Percentiles rank a stretch among this genome's conserved stretches.
phyloP scores from a whole-genome alignment of 2,113 vertebrate genomes.

The Hymenochirus boettgeri region DNA sequence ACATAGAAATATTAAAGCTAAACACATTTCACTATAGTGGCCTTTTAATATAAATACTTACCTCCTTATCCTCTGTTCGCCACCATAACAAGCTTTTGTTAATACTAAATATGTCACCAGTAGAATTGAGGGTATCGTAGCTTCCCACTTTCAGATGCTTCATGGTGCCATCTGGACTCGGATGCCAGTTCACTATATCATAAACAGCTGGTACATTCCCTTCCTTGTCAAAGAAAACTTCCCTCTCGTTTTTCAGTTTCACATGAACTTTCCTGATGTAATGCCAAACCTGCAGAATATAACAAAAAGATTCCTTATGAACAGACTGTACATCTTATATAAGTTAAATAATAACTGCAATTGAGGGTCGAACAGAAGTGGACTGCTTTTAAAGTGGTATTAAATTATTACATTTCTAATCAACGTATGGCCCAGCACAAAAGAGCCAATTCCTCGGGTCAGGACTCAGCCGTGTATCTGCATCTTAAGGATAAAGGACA shows the following conservation, averaged over 20 bases:
- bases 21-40: too few relatives aligned
- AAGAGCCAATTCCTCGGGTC: too few relatives aligned
- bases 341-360: too few relatives aligned
- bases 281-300: constrained; percentile 55
- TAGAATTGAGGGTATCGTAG: constrained; percentile 3
- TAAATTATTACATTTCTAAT: too few relatives aligned
- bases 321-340: background rate
- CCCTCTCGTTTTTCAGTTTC: constrained; percentile 50
- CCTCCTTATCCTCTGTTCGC: background rate
- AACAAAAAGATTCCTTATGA: background rate
- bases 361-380: too few relatives aligned
- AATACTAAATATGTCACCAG: constrained; percentile 16
- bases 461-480: too few relatives aligned
- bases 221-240: constrained; percentile 32
- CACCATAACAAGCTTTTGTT: constrained; percentile 29
- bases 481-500: too few relatives aligned
- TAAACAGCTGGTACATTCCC: constrained; percentile 37
- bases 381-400: too few relatives aligned
- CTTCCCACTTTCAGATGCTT: constrained; percentile 21
- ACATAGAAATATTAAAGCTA: too few relatives aligned
- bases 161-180: background rate
- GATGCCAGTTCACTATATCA: constrained; percentile 39
- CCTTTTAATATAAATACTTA: too few relatives aligned
- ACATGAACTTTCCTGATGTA: constrained; percentile 57
- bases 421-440: too few relatives aligned